Percentiles rank a stretch among this genome's conserved stretches.
Conservation (phyloP, 2,888 invertebrate genomes). For the Troides aeacus region DNA sequence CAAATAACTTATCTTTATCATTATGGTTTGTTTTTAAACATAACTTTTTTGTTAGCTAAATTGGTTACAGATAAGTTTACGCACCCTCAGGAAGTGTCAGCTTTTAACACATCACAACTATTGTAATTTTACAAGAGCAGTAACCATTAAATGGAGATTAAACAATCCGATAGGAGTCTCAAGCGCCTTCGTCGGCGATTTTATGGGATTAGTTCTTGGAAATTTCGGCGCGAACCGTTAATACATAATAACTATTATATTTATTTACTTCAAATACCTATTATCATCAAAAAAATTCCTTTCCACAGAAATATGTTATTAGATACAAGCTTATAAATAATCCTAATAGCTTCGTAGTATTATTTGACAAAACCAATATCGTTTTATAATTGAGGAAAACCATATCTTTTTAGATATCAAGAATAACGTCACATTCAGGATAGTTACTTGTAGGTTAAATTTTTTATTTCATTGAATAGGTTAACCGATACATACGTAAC, state of each 20-base stretch:
- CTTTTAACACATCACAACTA: constrained; percentile 75
- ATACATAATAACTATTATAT: constrained; percentile 20
- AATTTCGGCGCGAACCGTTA: constrained; percentile 39
- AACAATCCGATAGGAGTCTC: constrained; percentile 68
- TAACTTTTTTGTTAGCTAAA: not conserved
- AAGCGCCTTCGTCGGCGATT: constrained; percentile 48
- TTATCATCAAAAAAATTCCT: too few relatives aligned
- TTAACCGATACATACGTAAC: too few relatives aligned
- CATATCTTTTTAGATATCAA: too few relatives aligned
- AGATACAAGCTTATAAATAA: too few relatives aligned
- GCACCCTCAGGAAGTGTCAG: constrained; percentile 56
- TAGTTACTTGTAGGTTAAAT: too few relatives aligned
- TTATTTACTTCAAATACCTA: too few relatives aligned
- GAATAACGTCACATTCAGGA: too few relatives aligned
- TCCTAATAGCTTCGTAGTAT: too few relatives aligned
- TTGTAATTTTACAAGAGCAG: constrained; percentile 66
- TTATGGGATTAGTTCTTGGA: constrained; percentile 67
- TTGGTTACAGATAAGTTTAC: not conserved
- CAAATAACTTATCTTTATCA: not conserved
- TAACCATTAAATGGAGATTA: constrained; percentile 71
- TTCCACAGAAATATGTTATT: too few relatives aligned
- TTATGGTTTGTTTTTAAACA: not conserved
- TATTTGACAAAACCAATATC: too few relatives aligned
- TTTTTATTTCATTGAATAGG: too few relatives aligned
- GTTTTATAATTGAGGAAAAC: too few relatives aligned